Percentiles rank a stretch among this genome's conserved stretches.
These are phyloP conservation scores for Tylochromis polylepis DNA, from an alignment of 2,113 vertebrate genomes.

Conservation along the genomic window DNA sequence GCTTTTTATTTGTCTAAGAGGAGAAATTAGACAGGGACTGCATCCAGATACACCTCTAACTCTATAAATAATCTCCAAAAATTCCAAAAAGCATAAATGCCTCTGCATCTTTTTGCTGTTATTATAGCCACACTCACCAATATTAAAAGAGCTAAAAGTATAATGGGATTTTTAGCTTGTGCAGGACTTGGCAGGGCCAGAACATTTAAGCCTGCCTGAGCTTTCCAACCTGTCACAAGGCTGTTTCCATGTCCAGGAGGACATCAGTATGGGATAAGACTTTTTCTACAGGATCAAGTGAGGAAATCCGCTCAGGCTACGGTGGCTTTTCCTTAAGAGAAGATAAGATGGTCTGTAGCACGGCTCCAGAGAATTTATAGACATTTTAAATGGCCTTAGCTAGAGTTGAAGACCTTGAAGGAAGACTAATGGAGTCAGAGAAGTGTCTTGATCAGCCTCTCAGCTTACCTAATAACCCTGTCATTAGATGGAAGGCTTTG, in stretches of 20 bases:
- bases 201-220: constrained; percentile 47
- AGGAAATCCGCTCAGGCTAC: constrained; percentile 58
- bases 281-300: constrained; percentile 63
- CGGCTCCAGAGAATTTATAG: constrained; percentile 61
- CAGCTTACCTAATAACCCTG: constrained; percentile 57
- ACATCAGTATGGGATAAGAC: constrained; percentile 49
- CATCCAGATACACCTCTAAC: background rate
- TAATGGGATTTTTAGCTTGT: background rate
- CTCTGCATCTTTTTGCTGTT: background rate
- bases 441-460: constrained; percentile 57
- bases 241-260: constrained; percentile 28
- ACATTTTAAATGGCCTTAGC: constrained; percentile 62
- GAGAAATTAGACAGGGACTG: background rate
- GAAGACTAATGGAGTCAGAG: constrained; percentile 51
- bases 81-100: background rate
- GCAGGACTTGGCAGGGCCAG: constrained; percentile 19
- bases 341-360: constrained; percentile 56
- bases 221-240: constrained; percentile 50
- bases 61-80: background rate
- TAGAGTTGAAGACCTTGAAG: constrained; percentile 39
- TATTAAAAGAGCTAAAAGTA: background rate
- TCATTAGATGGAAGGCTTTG: constrained; percentile 56
- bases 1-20: background rate
- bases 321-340: constrained; percentile 31
- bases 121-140: background rate